Conservation (phyloP, 2,888 invertebrate genomes). For the Drosophila testacea region DNA sequence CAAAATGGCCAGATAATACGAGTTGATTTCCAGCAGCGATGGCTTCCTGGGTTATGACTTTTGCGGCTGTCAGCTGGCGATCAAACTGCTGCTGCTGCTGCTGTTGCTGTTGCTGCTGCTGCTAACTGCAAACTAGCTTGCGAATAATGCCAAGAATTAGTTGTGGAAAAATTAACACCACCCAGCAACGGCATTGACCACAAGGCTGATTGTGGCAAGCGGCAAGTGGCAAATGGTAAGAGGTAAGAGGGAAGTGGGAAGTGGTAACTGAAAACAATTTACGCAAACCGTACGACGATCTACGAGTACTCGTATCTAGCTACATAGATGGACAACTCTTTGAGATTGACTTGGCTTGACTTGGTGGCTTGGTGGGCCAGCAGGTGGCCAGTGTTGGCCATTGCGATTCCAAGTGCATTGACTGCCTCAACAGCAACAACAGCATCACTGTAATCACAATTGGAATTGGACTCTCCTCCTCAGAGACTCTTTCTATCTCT, state of each 20-base stretch:
- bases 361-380: conserved; percentile 52
- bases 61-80: conserved; percentile 63
- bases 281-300: conserved; percentile 63
- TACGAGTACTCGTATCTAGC: conserved; percentile 10
- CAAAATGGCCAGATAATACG: conserved; percentile 51
- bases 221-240: conserved; percentile 21
- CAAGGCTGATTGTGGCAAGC: conserved; percentile 62
- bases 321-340: conserved; percentile 28
- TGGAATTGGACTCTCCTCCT: conserved; percentile 44
- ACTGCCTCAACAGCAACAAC: conserved; percentile 46
- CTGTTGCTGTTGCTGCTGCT: conserved; percentile 13
- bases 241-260: conserved; percentile 37
- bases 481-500: conserved; percentile 26
- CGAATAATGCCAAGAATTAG: conserved; percentile 76
- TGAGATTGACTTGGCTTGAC: conserved; percentile 45
- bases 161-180: conserved; percentile 80
- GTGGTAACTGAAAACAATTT: conserved; percentile 75
- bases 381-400: conserved; percentile 50
- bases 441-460: conserved; percentile 54
- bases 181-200: conserved; percentile 75
- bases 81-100: conserved; percentile 25
- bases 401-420: conserved; percentile 68
- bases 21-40: conserved; percentile 48
- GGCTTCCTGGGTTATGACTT: conserved; percentile 79
- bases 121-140: conserved; percentile 47